These are phyloP conservation scores for Nyctereutes procyonoides DNA, from an alignment of 2,113 vertebrate genomes.

Conservation along the genomic window DNA sequence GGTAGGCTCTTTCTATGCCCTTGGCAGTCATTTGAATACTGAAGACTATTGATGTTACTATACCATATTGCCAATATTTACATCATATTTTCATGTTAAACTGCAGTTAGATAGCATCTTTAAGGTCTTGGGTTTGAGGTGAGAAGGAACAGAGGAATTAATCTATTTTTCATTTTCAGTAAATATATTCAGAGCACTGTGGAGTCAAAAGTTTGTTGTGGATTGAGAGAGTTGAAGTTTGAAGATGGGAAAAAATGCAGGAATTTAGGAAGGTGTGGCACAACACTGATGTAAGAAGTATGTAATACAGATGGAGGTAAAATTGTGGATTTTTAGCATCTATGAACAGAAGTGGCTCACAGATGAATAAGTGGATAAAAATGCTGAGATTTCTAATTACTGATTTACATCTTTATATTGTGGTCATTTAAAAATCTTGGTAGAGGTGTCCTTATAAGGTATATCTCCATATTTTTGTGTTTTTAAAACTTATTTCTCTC, in stretches of 20 bases:
- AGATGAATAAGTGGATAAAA: neutral
- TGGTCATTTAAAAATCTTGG: neutral
- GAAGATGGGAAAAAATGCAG: neutral
- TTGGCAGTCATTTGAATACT: neutral
- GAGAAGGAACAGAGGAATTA: neutral
- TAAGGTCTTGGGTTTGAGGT: neutral
- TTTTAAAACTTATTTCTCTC: neutral
- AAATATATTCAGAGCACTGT: neutral
- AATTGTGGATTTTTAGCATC: neutral
- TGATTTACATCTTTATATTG: neutral
- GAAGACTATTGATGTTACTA: neutral
- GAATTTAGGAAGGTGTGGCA: neutral
- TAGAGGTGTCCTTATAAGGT: neutral
- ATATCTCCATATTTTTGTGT: neutral
- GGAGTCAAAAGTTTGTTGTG: neutral
- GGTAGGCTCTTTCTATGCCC: neutral
- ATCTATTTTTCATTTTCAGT: neutral
- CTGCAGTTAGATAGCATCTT: neutral
- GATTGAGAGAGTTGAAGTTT: neutral
- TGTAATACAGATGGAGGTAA: neutral
- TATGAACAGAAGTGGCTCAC: neutral
- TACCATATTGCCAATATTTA: neutral
- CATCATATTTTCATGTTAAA: neutral
- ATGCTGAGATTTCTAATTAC: neutral
- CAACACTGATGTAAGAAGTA: neutral